phyloP scores from a whole-genome alignment of 2,797 vertebrate genomes.

The Atherinosoma microstoma region DNA sequence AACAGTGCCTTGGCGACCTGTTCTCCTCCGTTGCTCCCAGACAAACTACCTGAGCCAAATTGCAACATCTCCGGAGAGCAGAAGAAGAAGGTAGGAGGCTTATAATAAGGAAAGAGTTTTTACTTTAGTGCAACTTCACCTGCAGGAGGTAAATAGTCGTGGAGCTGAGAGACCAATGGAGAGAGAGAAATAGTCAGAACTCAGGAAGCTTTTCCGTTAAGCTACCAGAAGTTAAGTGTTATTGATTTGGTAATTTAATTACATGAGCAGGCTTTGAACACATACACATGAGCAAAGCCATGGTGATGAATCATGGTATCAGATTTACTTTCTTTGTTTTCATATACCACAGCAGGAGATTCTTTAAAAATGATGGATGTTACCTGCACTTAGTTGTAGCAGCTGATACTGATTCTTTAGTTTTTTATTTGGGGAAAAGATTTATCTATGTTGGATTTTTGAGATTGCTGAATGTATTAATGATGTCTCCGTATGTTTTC shows the following conservation, averaged over 20 bases:
- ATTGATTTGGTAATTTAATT: conserved; percentile 94
- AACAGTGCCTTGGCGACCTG: conserved; percentile 41
- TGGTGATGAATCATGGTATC: conserved; percentile 46
- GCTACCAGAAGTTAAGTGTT: conserved; percentile 84
- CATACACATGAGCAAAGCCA: conserved; percentile 29
- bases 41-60: conserved; percentile 27
- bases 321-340: conserved; percentile 28
- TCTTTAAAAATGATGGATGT: background rate
- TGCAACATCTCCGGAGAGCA: conserved; percentile 29
- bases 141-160: conserved; percentile 68
- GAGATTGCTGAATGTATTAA: background rate
- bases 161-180: conserved; percentile 15
- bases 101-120: conserved; percentile 91
- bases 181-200: background rate
- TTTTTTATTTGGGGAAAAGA: background rate
- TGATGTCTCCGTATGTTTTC: too few relatives aligned
- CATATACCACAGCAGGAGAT: conserved; percentile 4
- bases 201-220: conserved; percentile 73
- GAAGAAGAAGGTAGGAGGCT: conserved; percentile 78
- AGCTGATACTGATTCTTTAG: background rate
- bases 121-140: conserved; percentile 87
- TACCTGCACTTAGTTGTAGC: background rate
- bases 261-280: conserved; percentile 71
- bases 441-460: background rate
- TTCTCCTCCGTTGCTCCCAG: conserved; percentile 23